Base-by-base conservation (phyloP, 2,797 vertebrate genomes). In the Jordanella pulchra region DNA sequence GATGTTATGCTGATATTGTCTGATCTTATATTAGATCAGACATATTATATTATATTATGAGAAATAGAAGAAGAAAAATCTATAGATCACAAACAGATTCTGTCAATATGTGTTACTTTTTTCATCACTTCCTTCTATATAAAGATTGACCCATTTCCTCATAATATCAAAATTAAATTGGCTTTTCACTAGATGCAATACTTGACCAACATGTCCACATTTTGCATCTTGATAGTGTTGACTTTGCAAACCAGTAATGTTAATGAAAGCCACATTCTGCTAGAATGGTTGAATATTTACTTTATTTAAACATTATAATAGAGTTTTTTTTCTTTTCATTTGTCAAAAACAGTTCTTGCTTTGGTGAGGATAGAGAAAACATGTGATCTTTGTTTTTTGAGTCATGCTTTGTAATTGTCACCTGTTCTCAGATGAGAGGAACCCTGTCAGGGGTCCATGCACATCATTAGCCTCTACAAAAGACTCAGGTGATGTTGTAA, bases 401-500 rank as follows among this genome's bases (percentile, higher is more conserved):
- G 65, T 65, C 28, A 56, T 58, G 6, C 9, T 56, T 70, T 76
- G 65, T 66, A 42, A 67, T 71, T 39, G 73, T 84, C 67, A 67
- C 67, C 72, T 82, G 76, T 30, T 75, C 66, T 70, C 47, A 58
- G 12, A 44, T 32, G 21, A 86, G 3, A 53, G 23, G 23, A 79
- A 50, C 65, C 78, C 73, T 51, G 47, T 69, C 67, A 77, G 77
- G 79, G 66, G 70, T 54, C 28, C 28, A 0, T 83, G 67, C 72
- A 65, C 61, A 69, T 76, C 35, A 79, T 81, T 58, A 76, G 73
- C 65, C 42, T 70, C 68, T 67, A 54, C 66, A 82, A 73, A 71
- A 44, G 77, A 69, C 67, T 55, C 53, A 63, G 73, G 55, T 79
- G 65, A 81, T 80, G 76, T 82, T 71, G 83, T 65, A 78, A 81